These are phyloP conservation scores for Sander lucioperca DNA, from an alignment of 2,113 vertebrate genomes.

Conservation along the genomic window DNA sequence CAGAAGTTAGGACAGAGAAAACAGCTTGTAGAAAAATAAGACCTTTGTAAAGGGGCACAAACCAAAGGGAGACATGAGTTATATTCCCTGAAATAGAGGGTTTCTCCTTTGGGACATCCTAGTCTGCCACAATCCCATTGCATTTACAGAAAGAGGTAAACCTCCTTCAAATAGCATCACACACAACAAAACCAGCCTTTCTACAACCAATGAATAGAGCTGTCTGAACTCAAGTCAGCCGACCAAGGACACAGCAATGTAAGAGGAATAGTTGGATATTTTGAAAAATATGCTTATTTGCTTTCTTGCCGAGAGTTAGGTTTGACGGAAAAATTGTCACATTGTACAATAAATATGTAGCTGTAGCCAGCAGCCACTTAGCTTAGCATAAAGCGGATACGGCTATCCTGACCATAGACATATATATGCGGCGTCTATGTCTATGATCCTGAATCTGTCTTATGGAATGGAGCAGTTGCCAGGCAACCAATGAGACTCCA, in stretches of 20 bases:
- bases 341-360: background rate
- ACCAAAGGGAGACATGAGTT: slow-evolving; percentile 62
- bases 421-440: too few relatives aligned
- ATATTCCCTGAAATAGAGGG: slow-evolving; percentile 64
- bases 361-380: too few relatives aligned
- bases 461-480: background rate
- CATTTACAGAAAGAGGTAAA: slow-evolving; percentile 63
- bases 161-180: slow-evolving; percentile 69
- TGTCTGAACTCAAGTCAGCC: slow-evolving; percentile 64
- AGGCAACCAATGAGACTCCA: background rate
- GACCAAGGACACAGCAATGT: slow-evolving; percentile 4
- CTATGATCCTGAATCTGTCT: too few relatives aligned
- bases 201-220: slow-evolving; percentile 72
- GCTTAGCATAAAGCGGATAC: too few relatives aligned
- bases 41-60: slow-evolving; percentile 31
- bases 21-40: slow-evolving; percentile 48
- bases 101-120: slow-evolving; percentile 69
- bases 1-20: slow-evolving; percentile 35
- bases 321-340: background rate
- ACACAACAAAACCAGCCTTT: slow-evolving; percentile 67
- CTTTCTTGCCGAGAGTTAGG: background rate
- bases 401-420: too few relatives aligned
- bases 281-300: background rate
- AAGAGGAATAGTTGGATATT: background rate
- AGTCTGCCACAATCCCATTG: slow-evolving; percentile 82